phyloP scores from a whole-genome alignment of 1,140 invertebrate species.

The Gryon sp. region DNA sequence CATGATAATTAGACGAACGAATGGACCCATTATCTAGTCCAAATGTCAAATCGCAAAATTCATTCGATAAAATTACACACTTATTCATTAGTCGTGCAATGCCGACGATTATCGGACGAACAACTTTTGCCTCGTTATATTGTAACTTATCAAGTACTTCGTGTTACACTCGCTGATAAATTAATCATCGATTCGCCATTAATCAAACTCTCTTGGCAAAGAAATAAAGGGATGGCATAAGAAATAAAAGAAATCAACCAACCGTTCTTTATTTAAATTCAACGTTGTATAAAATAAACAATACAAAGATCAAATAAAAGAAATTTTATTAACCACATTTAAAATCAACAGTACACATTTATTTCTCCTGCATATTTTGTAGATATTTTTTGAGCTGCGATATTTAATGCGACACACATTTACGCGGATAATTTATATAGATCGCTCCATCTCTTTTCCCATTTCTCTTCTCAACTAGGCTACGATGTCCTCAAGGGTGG shows the following conservation, averaged over 20 bases:
- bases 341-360: conserved; percentile 9
- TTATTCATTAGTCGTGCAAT: not conserved
- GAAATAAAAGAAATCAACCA: too few relatives aligned
- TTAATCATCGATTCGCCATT: conserved; percentile 23
- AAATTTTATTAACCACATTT: conserved; percentile 24
- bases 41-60: conserved; percentile 14
- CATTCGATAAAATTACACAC: conserved; percentile 4
- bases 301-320: conserved; percentile 16
- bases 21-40: conserved; percentile 12
- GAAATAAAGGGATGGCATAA: too few relatives aligned
- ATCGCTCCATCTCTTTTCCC: too few relatives aligned
- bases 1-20: conserved; percentile 7
- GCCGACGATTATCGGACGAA: conserved; percentile 12
- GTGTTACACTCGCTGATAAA: conserved; percentile 7
- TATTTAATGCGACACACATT: conserved; percentile 6
- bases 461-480: conserved; percentile 8
- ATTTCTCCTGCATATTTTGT: not conserved
- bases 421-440: conserved; percentile 38
- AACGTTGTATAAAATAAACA: conserved; percentile 2
- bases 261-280: too few relatives aligned
- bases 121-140: conserved; percentile 14
- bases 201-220: too few relatives aligned
- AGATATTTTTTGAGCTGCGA: not conserved
- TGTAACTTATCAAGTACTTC: not conserved
- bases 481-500: conserved; percentile 41